These are phyloP conservation scores for Microcebus ravelobensis DNA, from an alignment of 2,113 vertebrate species.

Conservation along the genomic window DNA sequence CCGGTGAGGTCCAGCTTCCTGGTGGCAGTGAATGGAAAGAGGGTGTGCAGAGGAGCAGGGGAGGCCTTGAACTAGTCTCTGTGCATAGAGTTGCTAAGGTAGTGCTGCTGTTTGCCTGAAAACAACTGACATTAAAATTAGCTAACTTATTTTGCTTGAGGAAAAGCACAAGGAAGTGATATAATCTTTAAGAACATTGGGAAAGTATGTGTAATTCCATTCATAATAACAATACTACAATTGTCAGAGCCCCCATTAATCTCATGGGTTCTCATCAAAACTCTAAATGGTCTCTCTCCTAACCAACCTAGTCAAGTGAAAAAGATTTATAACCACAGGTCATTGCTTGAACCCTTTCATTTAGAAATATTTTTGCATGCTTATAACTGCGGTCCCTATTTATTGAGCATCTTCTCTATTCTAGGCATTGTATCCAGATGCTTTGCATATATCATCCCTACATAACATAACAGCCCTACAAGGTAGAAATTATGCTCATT, in stretches of 20 bases:
- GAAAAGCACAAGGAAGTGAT: slow-evolving; percentile 48
- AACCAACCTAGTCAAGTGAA: background rate
- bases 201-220: slow-evolving; percentile 3
- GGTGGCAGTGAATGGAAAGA: background rate
- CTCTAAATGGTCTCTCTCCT: background rate
- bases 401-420: background rate
- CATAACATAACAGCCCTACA: background rate
- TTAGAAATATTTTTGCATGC: background rate
- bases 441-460: background rate
- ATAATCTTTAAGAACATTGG: background rate
- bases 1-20: background rate
- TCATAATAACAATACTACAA: slow-evolving; percentile 27
- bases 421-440: background rate
- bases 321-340: background rate
- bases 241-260: background rate
- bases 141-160: slow-evolving; percentile 23
- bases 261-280: background rate
- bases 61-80: background rate
- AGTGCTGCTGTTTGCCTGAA: background rate
- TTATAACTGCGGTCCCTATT: background rate
- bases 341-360: background rate
- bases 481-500: background rate
- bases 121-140: slow-evolving; percentile 34
- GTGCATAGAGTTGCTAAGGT: background rate
- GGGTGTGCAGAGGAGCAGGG: background rate